Evolutionary conservation across 2,113 vertebrate species (phyloP), one percentile per base, ranked within the genome.

Genomic region (Aphelocoma coerulescens): DNA sequence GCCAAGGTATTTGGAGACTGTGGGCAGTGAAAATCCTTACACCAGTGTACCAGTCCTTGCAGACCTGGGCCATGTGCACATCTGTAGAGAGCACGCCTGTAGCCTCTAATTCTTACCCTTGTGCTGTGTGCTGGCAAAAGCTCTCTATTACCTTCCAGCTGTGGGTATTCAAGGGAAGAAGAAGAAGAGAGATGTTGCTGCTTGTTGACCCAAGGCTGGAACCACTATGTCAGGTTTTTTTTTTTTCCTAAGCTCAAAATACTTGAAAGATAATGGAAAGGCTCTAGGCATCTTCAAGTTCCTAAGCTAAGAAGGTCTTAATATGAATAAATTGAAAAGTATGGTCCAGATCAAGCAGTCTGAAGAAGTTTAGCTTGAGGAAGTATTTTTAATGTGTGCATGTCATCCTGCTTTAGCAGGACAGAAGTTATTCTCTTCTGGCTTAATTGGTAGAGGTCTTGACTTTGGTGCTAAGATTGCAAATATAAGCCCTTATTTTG

Each of bases 271-370:
- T 79, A 71, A 83, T 65, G 20, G 69, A 90, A 82, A 76, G 27
- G 37, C 68, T 81, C 51, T 72, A 52, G 69, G 72, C 80, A 49
- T 65, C 39, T 95, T 46, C 66, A 93, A 62, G 46, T 62, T 78
- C 62, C 26, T 55, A 46, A 76, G 32, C 49, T 87, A 76, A 76
- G 68, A 54, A 85, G 51, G 35, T 83, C 63, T 92, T 93, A 22
- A 54, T 75, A 86, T 52, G 22, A 90, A 97, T 88, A 80, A 92
- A 91, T 95, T 55, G 76, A 81, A 90, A 92, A 88, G 51, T 1
- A 2, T 61, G 44, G 62, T 96, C 68, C 5, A 2, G 55, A 89
- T 92, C 32, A 33, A 81, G 52, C 65, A 57, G 46, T 72, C 35
- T 74, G 66, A 83, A 88, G 62, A 37, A 91, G 37, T 93, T 93